Conservation (phyloP, 2,113 vertebrate species). For the Holacanthus passer region DNA sequence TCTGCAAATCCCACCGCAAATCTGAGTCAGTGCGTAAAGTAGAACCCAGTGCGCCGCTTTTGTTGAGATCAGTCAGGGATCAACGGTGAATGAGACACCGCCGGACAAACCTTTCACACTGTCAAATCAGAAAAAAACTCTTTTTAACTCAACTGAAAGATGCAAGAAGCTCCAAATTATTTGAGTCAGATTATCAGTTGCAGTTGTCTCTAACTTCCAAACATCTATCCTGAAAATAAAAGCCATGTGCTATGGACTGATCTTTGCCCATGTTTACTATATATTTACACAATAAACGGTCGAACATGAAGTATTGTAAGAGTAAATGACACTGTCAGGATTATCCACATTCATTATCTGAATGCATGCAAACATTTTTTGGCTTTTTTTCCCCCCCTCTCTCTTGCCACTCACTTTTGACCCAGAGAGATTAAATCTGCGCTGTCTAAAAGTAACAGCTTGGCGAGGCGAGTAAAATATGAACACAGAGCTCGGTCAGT, state of each 20-base stretch:
- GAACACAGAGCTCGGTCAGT: conserved; percentile 1
- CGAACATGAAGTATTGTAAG: conserved; percentile 1
- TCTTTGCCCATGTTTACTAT: conserved; percentile 5
- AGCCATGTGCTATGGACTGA: not conserved
- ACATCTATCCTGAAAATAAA: not conserved
- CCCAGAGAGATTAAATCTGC: conserved; percentile 54
- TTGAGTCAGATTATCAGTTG: not conserved
- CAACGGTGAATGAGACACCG: not conserved
- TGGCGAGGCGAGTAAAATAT: conserved; percentile 1
- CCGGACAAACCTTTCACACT: conserved; percentile 17
- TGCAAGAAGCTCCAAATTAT: not conserved
- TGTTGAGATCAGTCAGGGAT: conserved; percentile 29
- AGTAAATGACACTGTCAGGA: conserved; percentile 44
- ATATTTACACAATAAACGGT: not conserved
- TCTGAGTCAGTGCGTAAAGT: conserved; percentile 44
- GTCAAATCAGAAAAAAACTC: not conserved
- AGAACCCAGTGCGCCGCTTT: conserved; percentile 5
- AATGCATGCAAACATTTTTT: conserved; percentile 35
- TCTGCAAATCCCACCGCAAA: conserved; percentile 59
- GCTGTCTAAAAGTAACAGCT: conserved; percentile 46
- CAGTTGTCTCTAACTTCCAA: not conserved
- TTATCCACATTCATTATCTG: conserved; percentile 41
- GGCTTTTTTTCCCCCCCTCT: not conserved
- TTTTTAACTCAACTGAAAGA: not conserved
- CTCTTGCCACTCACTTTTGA: conserved; percentile 38